Evolutionary conservation across 2,113 vertebrate species (phyloP).

Genomic region (Nymphicus hollandicus): DNA sequence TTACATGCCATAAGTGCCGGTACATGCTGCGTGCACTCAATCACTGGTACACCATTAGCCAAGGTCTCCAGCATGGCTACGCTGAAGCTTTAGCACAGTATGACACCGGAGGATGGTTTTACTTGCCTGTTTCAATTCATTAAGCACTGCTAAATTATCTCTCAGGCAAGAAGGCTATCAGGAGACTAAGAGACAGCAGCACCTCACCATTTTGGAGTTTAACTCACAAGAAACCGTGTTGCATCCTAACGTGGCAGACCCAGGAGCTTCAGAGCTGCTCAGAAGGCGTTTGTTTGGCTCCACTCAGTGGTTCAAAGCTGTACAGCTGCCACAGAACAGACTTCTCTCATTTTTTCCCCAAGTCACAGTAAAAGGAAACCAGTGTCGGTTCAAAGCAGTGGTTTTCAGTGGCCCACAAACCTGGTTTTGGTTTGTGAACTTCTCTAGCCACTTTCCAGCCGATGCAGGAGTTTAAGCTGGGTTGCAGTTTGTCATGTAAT

Average conservation of each 20-base stretch:
- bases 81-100: not conserved
- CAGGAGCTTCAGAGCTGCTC: not conserved
- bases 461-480: not conserved
- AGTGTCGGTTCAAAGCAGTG: not conserved
- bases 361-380: not conserved
- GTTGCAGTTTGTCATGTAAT: not conserved
- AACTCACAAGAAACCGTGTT: rapidly evolving
- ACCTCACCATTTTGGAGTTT: not conserved
- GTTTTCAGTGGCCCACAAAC: not conserved
- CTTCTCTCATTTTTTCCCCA: not conserved
- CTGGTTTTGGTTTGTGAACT: not conserved
- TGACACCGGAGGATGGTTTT: not conserved
- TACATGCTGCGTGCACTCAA: not conserved
- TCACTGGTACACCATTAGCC: not conserved
- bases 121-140: not conserved
- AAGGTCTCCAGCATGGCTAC: not conserved
- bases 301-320: not conserved
- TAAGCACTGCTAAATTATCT: not conserved
- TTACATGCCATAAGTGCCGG: rapidly evolving
- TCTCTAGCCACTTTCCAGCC: not conserved
- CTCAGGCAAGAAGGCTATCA: not conserved
- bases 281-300: not conserved
- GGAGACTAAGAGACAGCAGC: not conserved
- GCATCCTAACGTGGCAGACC: rapidly evolving
- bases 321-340: not conserved